phyloP scores from a whole-genome alignment of 2,113 vertebrate species.

The Trichomycterus rosablanca region DNA sequence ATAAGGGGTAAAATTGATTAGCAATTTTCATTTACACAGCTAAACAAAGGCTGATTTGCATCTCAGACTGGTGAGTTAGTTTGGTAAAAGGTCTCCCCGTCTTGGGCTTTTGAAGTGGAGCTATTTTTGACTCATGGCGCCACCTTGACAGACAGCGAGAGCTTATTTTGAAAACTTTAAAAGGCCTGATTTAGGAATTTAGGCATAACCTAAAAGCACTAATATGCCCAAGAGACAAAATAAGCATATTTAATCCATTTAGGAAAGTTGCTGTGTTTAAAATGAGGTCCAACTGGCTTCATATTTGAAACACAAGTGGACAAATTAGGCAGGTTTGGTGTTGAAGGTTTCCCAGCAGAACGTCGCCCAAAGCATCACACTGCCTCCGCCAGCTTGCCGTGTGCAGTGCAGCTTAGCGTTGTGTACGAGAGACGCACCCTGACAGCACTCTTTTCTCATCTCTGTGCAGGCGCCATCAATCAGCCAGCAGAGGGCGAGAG shows the following conservation, averaged over 20 bases:
- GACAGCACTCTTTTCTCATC: no score
- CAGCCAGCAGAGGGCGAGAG: no score
- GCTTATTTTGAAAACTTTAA: no score
- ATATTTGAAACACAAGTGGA: constrained; percentile 27
- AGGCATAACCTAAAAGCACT: constrained; percentile 38
- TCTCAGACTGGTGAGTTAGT: constrained; percentile 58
- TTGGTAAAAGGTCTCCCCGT: constrained; percentile 19
- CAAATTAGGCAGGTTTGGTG: no score
- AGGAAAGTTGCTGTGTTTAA: neutral
- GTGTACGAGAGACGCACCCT: no score
- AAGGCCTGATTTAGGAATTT: no score
- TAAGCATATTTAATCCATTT: constrained; percentile 16
- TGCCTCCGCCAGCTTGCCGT: no score
- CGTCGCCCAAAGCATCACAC: no score
- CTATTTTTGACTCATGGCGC: constrained; percentile 22
- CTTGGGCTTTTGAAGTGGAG: no score
- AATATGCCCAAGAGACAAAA: constrained; percentile 19
- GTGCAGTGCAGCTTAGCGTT: no score
- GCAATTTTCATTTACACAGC: constrained; percentile 80
- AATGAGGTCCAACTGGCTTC: neutral
- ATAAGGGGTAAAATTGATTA: constrained; percentile 92
- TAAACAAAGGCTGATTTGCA: constrained; percentile 78
- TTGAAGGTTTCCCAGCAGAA: no score
- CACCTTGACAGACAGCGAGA: constrained; percentile 21
- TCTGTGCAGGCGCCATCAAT: no score